These are phyloP conservation scores for Choristoneura fumiferana DNA, from an alignment of 1,140 invertebrate genomes.

Conservation along the genomic window DNA sequence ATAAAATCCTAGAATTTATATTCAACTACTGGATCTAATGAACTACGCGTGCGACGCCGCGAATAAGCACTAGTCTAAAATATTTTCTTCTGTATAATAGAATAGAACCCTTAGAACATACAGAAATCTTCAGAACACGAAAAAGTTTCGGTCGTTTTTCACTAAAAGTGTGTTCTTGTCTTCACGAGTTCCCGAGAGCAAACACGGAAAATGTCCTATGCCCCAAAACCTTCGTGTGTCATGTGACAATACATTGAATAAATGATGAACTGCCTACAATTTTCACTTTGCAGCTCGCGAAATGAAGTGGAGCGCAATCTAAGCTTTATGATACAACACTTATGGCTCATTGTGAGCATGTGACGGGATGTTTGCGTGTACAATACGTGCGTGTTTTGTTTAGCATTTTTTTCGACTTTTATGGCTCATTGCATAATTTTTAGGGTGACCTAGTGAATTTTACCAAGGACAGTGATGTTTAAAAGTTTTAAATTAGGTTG, in stretches of 20 bases:
- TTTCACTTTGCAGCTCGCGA: constrained; percentile 5
- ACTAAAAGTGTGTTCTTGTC: constrained; percentile 6
- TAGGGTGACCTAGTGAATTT: constrained; percentile 4
- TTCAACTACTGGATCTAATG: too few species aligned
- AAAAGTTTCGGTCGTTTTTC: too few species aligned
- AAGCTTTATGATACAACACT: background rate
- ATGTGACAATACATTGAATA: constrained; percentile 12
- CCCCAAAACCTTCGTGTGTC: constrained; percentile 5
- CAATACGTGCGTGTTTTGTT: background rate
- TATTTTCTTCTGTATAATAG: too few species aligned
- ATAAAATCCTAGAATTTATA: too few species aligned
- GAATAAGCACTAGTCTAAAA: too few species aligned
- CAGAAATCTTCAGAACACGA: too few species aligned
- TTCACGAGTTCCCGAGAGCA: constrained; percentile 5
- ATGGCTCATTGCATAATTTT: background rate
- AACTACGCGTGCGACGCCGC: too few species aligned
- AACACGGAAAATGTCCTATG: constrained; percentile 6
- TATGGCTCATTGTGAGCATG: background rate
- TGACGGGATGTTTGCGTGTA: background rate
- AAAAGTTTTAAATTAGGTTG: background rate
- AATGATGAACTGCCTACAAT: constrained; percentile 7
- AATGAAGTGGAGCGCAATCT: constrained; percentile 2
- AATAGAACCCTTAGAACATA: too few species aligned
- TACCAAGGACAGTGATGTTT: constrained; percentile 3
- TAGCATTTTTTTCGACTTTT: background rate